phyloP scores from a whole-genome alignment of 2,113 vertebrate genomes.

The Epinephelus fuscoguttatus region DNA sequence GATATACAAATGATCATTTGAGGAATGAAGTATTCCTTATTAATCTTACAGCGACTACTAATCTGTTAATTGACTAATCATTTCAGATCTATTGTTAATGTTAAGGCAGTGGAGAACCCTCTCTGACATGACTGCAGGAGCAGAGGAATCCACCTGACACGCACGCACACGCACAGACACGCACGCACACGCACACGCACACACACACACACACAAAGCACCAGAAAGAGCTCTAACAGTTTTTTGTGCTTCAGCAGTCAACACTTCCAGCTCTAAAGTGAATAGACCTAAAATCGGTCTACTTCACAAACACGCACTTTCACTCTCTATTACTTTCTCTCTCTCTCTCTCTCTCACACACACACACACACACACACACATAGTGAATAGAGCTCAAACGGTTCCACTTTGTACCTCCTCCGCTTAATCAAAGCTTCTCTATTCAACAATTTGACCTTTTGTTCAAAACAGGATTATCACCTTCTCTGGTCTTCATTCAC shows the following conservation, averaged over 20 bases:
- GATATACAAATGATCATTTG: no score
- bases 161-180: constrained; percentile 14
- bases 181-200: constrained; percentile 5
- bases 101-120: constrained; percentile 14
- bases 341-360: constrained; percentile 28
- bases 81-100: constrained; percentile 20
- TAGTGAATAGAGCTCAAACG: constrained; percentile 76
- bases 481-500: constrained; percentile 84
- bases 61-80: background rate
- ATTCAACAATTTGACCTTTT: constrained; percentile 99
- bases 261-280: constrained; percentile 92
- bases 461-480: constrained; percentile 99
- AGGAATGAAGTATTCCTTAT: no score
- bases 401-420: constrained; percentile 99
- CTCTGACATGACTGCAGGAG: constrained; percentile 44
- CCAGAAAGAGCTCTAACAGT: constrained; percentile 88
- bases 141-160: constrained; percentile 64
- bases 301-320: constrained; percentile 47
- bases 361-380: constrained; percentile 49
- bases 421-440: constrained; percentile 99
- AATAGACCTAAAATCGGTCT: constrained; percentile 86
- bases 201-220: constrained; percentile 4
- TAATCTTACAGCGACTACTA: background rate
- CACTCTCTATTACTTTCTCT: no score
- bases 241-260: constrained; percentile 94